Evolutionary conservation across 2,113 vertebrate species (phyloP).

Genomic region (Pardalotus punctatus): DNA sequence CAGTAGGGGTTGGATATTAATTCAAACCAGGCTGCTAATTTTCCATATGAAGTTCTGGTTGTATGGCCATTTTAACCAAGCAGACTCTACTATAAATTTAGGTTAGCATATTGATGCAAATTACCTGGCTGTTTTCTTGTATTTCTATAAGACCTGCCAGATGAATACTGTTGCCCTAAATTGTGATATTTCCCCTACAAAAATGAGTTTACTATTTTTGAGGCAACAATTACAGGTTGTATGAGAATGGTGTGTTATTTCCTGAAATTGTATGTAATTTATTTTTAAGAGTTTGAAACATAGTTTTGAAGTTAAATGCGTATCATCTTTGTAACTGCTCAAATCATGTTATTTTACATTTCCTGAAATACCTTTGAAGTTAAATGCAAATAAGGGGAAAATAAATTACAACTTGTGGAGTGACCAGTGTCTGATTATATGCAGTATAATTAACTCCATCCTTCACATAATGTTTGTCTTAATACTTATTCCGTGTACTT

Average conservation of each 20-base stretch:
- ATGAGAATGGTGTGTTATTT: slow-evolving; percentile 50
- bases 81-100: background rate
- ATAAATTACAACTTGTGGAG: slow-evolving; percentile 79
- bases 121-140: background rate
- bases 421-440: slow-evolving; percentile 71
- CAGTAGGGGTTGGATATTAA: background rate
- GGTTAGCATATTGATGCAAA: background rate
- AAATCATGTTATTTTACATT: slow-evolving; percentile 64
- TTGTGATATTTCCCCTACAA: background rate
- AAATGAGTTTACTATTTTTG: slow-evolving; percentile 30
- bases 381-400: slow-evolving; percentile 81
- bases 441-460: slow-evolving; percentile 69
- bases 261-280: slow-evolving; percentile 55
- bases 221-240: slow-evolving; percentile 17
- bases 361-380: slow-evolving; percentile 77
- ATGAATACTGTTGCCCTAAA: background rate
- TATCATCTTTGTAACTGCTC: slow-evolving; percentile 68
- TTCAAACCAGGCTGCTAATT: background rate
- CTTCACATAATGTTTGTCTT: slow-evolving; percentile 63
- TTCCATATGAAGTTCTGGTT: background rate
- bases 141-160: background rate
- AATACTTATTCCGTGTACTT: slow-evolving; percentile 59
- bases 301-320: slow-evolving; percentile 71
- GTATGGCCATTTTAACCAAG: background rate
- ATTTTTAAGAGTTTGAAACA: slow-evolving; percentile 59